Conservation (phyloP, 64 coral and sea anemone species). For the Montipora efflorescens region DNA sequence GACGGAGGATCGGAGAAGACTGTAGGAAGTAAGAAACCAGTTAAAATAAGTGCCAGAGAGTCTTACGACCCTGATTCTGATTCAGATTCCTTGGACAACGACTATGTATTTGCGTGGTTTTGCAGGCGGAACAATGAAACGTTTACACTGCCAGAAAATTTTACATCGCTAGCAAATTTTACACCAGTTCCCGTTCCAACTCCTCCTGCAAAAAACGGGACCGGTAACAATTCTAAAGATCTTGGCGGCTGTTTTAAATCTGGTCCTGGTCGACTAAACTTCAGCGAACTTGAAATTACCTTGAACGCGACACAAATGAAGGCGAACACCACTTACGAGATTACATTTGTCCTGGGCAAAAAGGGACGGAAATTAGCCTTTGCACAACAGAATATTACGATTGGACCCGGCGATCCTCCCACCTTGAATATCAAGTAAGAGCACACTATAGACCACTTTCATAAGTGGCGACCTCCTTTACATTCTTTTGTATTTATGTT, state of each 20-base stretch:
- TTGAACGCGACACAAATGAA: slow-evolving; percentile 15
- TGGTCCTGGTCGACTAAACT: slow-evolving; percentile 45
- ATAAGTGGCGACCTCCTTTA: no score
- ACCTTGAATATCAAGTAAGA: slow-evolving; percentile 42
- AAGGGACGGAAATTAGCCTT: not conserved
- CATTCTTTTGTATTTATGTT: no score
- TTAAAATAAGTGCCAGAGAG: not conserved
- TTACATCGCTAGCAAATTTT: not conserved
- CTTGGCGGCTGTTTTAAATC: slow-evolving; percentile 54
- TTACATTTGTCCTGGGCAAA: slow-evolving; percentile 29
- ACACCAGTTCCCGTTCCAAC: not conserved
- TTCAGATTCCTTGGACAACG: not conserved
- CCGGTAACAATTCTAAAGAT: not conserved
- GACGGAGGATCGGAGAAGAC: slow-evolving; percentile 28
- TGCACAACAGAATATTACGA: not conserved
- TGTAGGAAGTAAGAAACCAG: not conserved
- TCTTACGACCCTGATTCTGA: slow-evolving; percentile 39
- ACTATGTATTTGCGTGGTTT: slow-evolving; percentile 30
- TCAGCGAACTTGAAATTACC: not conserved
- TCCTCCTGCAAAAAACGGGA: not conserved
- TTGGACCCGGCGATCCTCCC: slow-evolving; percentile 44
- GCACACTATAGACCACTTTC: no score
- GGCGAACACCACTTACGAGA: slow-evolving; percentile 29
- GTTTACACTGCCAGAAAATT: not conserved
- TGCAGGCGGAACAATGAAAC: not conserved